Evolutionary conservation across 2,113 vertebrate genomes (phyloP), one percentile per base, ranked within the genome.

Genomic region (Lasiurus borealis): DNA sequence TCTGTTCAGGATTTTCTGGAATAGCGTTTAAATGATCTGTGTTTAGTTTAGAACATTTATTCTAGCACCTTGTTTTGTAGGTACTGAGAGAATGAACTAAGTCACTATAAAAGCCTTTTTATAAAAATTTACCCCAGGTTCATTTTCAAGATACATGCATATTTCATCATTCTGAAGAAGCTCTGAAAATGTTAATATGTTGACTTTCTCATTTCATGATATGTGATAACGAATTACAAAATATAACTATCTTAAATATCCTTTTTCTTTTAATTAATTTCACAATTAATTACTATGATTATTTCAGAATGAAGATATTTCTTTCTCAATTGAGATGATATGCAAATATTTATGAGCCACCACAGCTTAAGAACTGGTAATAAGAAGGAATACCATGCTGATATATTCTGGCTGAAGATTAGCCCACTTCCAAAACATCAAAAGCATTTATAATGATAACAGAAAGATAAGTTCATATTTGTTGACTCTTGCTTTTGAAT

Each of bases 101-200:
- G 87, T 80, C 88, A 88, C 31, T 80, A 46, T 54, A 96, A 94
- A 95, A 85, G 34, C 71, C 57, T 96, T 77, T 95, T 12, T 16
- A 13, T 69, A 93, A 87, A 36, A 96, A 57, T 64, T 87, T 14
- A 85, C 46, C n/a, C n/a, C 52, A 91, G 23, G 19, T 95, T 96
- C 15, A 82, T 89, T 85, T 90, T 90, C 29, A 89, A 64, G 23
- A 52, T 71, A 88, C 15, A 62, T 44, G 8, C 59, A 94, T 6
- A 68, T 84, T 92, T 92, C 68, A 83, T 91, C 66, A 69, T 93
- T 92, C 76, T 78, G 40, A 92, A 90, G 18, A 0, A 84, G 18
- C 40, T 87, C 80, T 73, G 25, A 89, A 52, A 23, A 71, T 50
- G 9, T 54, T 94, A 73, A 18, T 25, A 71, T 80, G 81, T 76